phyloP scores from a whole-genome alignment of 2,888 invertebrate genomes.

The Drosophila buzzatii region DNA sequence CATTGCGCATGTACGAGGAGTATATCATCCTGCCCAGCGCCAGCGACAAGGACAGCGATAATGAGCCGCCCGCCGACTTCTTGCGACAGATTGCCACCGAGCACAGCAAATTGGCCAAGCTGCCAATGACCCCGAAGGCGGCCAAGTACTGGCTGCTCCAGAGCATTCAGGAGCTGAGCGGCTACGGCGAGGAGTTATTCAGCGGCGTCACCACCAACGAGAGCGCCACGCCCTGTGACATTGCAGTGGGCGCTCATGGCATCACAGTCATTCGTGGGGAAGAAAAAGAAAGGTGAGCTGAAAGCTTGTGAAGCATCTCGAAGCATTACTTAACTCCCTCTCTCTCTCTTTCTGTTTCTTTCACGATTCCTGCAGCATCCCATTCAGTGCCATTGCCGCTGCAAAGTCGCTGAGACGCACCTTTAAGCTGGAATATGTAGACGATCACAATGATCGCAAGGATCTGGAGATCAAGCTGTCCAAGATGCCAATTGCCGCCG shows the following conservation, averaged over 20 bases:
- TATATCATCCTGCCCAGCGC: constrained; percentile 79
- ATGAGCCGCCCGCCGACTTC: constrained; percentile 81
- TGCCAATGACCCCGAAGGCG: constrained; percentile 89
- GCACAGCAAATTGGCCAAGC: constrained; percentile 85
- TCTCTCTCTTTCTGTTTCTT: neutral
- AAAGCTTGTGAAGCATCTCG: neutral
- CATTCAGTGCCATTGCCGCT: constrained; percentile 92
- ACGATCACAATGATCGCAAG: constrained; percentile 88
- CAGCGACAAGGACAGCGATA: constrained; percentile 20
- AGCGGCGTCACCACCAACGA: constrained; percentile 87
- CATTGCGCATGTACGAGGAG: constrained; percentile 82
- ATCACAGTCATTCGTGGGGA: constrained; percentile 90
- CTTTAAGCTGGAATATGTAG: constrained; percentile 91
- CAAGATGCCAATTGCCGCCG: constrained; percentile 92
- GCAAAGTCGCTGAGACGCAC: constrained; percentile 91
- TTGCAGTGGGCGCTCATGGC: constrained; percentile 94
- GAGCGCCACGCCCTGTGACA: constrained; percentile 85
- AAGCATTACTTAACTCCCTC: too few relatives aligned
- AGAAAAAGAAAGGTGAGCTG: constrained; percentile 86
- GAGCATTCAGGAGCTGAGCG: constrained; percentile 91
- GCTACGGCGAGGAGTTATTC: constrained; percentile 92
- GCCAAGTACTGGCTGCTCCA: constrained; percentile 94
- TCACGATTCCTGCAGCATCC: constrained; percentile 87
- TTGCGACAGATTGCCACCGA: constrained; percentile 83
- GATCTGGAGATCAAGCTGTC: constrained; percentile 92